Evolutionary conservation across 92 coral and sea anemone species (phyloP).

Genomic region (Siderastrea radians): DNA sequence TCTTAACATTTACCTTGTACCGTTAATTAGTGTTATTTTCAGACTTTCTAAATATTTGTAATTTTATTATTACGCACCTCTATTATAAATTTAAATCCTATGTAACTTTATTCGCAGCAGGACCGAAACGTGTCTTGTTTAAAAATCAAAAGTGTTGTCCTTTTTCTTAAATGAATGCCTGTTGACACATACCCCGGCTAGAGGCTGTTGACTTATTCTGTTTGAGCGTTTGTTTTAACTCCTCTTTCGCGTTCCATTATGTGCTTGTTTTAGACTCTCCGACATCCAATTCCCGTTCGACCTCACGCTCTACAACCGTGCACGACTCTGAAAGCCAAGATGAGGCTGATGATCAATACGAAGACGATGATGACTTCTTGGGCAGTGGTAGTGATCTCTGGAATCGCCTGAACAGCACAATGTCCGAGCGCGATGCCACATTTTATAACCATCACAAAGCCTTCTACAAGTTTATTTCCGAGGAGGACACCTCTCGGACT

Average conservation of each 20-base stretch:
- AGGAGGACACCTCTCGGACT: constrained; percentile 78
- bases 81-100: no score
- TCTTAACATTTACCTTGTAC: no score
- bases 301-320: constrained; percentile 25
- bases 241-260: no score
- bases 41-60: no score
- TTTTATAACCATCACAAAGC: constrained; percentile 75
- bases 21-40: no score
- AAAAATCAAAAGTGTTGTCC: no score
- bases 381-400: constrained; percentile 67
- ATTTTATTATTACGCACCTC: no score
- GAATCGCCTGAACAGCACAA: constrained; percentile 51
- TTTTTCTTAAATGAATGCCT: no score
- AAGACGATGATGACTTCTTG: constrained; percentile 61
- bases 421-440: constrained; percentile 39
- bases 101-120: no score
- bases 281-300: neutral
- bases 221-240: no score
- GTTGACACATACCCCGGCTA: neutral
- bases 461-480: constrained; percentile 80
- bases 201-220: neutral
- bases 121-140: no score
- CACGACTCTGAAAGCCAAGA: constrained; percentile 7
- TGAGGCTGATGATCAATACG: constrained; percentile 32
- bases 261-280: neutral